A percentile compares a stretch with the other conserved stretches of the same genome.
phyloP scores from a whole-genome alignment of 2,888 invertebrate genomes.

The Allygus modestus region DNA sequence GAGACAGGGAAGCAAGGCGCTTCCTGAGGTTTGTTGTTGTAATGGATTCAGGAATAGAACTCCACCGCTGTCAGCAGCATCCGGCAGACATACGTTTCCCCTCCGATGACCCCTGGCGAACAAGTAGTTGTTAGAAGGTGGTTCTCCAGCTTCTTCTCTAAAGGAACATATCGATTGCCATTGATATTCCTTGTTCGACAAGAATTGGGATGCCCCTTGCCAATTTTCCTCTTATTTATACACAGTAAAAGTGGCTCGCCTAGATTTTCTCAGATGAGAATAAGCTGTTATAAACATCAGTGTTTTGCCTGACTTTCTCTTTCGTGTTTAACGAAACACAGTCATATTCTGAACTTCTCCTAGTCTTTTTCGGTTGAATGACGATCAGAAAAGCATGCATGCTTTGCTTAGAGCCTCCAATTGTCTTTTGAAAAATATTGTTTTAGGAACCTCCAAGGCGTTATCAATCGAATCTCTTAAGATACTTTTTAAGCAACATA shows the following conservation, averaged over 20 bases:
- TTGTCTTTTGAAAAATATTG: neutral
- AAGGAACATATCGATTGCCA: neutral
- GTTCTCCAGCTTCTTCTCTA: neutral
- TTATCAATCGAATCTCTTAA: neutral
- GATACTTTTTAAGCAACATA: neutral
- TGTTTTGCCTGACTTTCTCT: neutral
- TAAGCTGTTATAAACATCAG: neutral
- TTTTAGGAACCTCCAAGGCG: neutral
- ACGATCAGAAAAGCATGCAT: neutral
- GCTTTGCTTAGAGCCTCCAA: neutral
- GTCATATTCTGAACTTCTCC: conserved; percentile 19
- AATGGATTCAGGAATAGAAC: neutral
- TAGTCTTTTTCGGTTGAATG: conserved; percentile 28
- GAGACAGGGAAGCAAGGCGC: neutral
- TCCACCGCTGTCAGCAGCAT: neutral
- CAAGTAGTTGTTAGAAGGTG: neutral
- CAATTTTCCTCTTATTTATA: conserved; percentile 14
- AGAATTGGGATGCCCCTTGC: neutral
- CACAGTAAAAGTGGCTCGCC: neutral
- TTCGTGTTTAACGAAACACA: neutral
- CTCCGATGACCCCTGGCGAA: neutral
- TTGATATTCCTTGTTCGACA: neutral
- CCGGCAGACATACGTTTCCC: neutral
- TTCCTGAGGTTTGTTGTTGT: neutral
- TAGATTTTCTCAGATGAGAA: neutral